Evolutionary conservation across 2,888 invertebrate genomes (phyloP).

Genomic region (Euphydryas editha): DNA sequence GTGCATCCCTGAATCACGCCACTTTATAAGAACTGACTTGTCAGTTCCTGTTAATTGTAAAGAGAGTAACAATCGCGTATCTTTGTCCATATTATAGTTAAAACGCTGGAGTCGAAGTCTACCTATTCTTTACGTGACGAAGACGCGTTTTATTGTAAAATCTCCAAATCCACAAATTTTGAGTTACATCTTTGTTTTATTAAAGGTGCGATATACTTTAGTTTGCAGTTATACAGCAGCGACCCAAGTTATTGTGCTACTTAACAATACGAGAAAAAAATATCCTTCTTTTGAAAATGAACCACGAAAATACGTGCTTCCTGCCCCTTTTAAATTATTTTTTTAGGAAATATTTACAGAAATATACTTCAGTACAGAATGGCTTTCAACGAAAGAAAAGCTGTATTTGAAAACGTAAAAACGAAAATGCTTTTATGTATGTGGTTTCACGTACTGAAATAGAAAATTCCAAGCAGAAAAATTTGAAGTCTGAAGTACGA

Average conservation of each 20-base stretch:
- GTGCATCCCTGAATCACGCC: too few species aligned
- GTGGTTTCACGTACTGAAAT: not conserved
- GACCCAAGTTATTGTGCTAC: not conserved
- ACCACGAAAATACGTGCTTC: not conserved
- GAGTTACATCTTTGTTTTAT: too few species aligned
- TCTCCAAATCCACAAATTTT: too few species aligned
- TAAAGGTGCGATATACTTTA: not conserved
- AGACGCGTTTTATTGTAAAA: too few species aligned
- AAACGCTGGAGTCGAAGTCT: too few species aligned
- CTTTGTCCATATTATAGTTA: too few species aligned
- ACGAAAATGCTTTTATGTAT: not conserved
- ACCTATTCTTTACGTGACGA: too few species aligned
- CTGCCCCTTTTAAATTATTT: not conserved
- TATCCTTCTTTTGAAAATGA: not conserved
- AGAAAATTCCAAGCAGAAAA: not conserved
- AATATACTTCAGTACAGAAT: constrained; percentile 1
- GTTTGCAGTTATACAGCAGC: not conserved
- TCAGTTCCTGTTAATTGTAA: too few species aligned
- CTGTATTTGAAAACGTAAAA: not conserved
- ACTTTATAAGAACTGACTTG: too few species aligned
- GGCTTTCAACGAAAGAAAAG: not conserved
- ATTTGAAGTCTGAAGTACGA: not conserved
- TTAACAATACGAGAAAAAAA: not conserved
- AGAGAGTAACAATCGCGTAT: too few species aligned
- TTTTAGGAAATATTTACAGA: not conserved